phyloP scores from a whole-genome alignment of 1,140 invertebrate genomes.

The Sminthurinus signatus region DNA sequence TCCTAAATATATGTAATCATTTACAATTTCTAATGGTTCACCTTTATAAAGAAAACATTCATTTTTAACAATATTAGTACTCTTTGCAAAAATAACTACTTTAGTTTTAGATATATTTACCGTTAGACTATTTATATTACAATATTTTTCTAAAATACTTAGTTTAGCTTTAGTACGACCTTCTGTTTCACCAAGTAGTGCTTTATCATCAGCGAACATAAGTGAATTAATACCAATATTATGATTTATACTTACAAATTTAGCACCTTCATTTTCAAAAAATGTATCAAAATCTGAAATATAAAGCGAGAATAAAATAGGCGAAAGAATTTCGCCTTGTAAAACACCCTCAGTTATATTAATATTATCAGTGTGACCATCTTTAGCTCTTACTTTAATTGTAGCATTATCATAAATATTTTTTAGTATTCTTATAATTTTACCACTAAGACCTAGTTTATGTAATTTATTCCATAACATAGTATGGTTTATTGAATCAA shows the following conservation, averaged over 20 bases:
- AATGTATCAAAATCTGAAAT: constrained; percentile 1
- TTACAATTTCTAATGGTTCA: too few relatives aligned
- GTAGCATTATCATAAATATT: constrained; percentile 5
- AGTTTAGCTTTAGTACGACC: too few relatives aligned
- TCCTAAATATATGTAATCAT: too few relatives aligned
- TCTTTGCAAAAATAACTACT: too few relatives aligned
- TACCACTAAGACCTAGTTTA: constrained; percentile 8
- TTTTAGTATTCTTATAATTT: constrained; percentile 16
- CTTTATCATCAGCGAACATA: constrained; percentile 3
- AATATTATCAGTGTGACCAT: background rate
- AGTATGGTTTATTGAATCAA: constrained; percentile 20
- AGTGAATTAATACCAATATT: background rate
- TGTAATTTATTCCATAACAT: constrained; percentile 21
- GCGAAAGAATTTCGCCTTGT: constrained; percentile 22
- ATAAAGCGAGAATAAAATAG: constrained; percentile 24
- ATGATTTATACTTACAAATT: background rate
- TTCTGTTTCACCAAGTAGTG: too few relatives aligned
- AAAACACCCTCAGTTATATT: constrained; percentile 13
- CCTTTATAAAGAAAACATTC: too few relatives aligned
- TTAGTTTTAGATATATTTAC: too few relatives aligned
- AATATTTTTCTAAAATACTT: too few relatives aligned
- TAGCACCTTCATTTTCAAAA: background rate
- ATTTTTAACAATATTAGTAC: too few relatives aligned
- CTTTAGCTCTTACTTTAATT: background rate
- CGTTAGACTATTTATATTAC: too few relatives aligned